A percentile compares a stretch with the other conserved stretches of the same genome.
These are phyloP conservation scores for Helobdella robusta DNA, from an alignment of 2,888 invertebrate genomes.

Conservation along the genomic window DNA sequence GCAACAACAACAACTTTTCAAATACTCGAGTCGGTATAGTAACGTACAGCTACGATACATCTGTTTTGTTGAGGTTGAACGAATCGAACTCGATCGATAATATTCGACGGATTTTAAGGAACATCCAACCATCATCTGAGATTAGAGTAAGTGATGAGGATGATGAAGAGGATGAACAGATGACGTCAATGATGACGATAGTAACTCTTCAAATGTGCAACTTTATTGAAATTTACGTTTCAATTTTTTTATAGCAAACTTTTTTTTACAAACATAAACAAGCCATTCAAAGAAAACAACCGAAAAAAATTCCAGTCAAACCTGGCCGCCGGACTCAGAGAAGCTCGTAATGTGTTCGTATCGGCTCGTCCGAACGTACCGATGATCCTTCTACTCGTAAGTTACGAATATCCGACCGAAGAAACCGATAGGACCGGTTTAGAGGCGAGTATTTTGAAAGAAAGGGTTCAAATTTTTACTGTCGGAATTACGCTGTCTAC, in stretches of 20 bases:
- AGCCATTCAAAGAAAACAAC: too few species aligned
- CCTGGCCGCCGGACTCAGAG: not conserved
- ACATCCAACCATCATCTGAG: too few species aligned
- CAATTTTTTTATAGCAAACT: too few species aligned
- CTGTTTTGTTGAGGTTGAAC: not conserved
- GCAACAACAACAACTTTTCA: too few species aligned
- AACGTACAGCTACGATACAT: conserved; percentile 12
- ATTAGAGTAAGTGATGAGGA: too few species aligned
- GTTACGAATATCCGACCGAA: conserved; percentile 8
- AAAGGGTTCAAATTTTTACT: conserved; percentile 21
- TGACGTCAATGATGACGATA: too few species aligned
- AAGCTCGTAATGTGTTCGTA: not conserved
- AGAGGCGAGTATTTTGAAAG: conserved; percentile 10
- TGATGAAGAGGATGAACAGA: too few species aligned
- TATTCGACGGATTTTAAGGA: too few species aligned
- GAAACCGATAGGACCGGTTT: not conserved
- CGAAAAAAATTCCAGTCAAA: too few species aligned
- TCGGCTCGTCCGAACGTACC: not conserved
- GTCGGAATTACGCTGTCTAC: conserved; percentile 26
- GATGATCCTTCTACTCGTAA: conserved; percentile 21
- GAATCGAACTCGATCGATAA: not conserved
- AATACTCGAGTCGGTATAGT: conserved; percentile 17
- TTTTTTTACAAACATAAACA: too few species aligned
- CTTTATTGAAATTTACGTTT: too few species aligned
- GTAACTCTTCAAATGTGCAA: too few species aligned